Percentiles rank a stretch among this genome's conserved stretches.
Evolutionary conservation across 2,113 vertebrate genomes (phyloP).

Genomic region (Plecturocebus donacophilus): DNA sequence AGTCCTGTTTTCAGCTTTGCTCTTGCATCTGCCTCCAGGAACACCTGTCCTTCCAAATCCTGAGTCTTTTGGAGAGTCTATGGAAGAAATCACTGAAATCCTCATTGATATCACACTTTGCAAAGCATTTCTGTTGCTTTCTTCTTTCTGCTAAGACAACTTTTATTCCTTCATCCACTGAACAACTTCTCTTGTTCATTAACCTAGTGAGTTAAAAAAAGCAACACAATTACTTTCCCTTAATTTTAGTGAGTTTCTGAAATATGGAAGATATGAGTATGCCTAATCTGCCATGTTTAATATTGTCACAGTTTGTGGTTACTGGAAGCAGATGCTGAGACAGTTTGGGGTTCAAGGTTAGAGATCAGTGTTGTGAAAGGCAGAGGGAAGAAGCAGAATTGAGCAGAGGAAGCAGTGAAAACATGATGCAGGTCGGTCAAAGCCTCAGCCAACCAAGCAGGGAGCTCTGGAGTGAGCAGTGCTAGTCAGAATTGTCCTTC

Average conservation of each 20-base stretch:
- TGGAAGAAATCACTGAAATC: background rate
- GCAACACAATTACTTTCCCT: background rate
- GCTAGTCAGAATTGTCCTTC: background rate
- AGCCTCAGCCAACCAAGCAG: background rate
- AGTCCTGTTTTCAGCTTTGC: background rate
- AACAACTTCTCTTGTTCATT: background rate
- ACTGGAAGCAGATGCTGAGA: background rate
- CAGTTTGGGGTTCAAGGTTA: background rate
- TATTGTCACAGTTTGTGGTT: background rate
- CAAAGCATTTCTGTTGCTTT: background rate
- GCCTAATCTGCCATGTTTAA: background rate
- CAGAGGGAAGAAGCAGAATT: background rate
- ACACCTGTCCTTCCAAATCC: background rate
- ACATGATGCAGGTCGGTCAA: background rate
- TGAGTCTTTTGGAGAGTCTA: background rate
- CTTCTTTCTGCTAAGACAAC: background rate
- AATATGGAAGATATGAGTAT: background rate
- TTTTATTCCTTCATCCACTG: background rate
- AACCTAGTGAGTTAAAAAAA: background rate
- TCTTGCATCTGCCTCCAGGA: background rate
- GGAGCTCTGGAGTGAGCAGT: background rate
- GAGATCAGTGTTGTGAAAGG: background rate
- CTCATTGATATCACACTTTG: background rate
- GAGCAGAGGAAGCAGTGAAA: background rate
- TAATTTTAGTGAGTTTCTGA: constrained; percentile 17